Evolutionary conservation across 2,888 invertebrate genomes (phyloP).

Genomic region (Noctuana brunneofusca): DNA sequence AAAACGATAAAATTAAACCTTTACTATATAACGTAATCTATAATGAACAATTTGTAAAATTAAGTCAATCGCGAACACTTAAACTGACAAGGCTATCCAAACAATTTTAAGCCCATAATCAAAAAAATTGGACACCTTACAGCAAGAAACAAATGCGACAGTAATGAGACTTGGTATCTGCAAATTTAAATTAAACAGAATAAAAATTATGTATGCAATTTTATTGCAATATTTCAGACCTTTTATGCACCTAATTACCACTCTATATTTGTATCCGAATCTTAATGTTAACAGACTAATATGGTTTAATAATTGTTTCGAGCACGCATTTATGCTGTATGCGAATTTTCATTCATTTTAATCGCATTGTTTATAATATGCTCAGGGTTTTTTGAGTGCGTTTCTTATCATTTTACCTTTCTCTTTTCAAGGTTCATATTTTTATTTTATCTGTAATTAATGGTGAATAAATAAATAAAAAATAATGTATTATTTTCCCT

Average conservation of each 20-base stretch:
- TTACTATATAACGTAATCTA: too few species aligned
- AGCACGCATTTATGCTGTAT: slow-evolving; percentile 3
- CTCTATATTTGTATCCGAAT: slow-evolving; percentile 28
- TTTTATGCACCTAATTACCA: slow-evolving; percentile 26
- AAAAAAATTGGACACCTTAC: slow-evolving; percentile 21
- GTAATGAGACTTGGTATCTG: slow-evolving; percentile 10
- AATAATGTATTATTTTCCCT: too few species aligned
- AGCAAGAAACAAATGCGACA: slow-evolving; percentile 14
- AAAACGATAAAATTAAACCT: not conserved
- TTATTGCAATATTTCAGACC: slow-evolving; percentile 22
- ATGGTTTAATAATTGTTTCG: slow-evolving; percentile 24
- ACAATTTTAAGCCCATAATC: slow-evolving; percentile 22
- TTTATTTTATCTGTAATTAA: slow-evolving; percentile 6
- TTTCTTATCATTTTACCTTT: slow-evolving; percentile 28
- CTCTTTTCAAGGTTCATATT: slow-evolving; percentile 29
- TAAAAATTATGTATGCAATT: slow-evolving; percentile 28
- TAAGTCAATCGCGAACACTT: not conserved
- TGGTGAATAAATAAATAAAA: not conserved
- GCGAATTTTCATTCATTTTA: slow-evolving; percentile 20
- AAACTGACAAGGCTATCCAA: slow-evolving; percentile 3
- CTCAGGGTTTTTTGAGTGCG: slow-evolving; percentile 14
- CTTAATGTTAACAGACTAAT: slow-evolving; percentile 24
- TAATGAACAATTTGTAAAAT: not conserved
- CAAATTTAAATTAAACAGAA: slow-evolving; percentile 21
- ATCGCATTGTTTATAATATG: slow-evolving; percentile 19